Conservation (phyloP, 2,113 vertebrate species). For the Collichthys lucidus region DNA sequence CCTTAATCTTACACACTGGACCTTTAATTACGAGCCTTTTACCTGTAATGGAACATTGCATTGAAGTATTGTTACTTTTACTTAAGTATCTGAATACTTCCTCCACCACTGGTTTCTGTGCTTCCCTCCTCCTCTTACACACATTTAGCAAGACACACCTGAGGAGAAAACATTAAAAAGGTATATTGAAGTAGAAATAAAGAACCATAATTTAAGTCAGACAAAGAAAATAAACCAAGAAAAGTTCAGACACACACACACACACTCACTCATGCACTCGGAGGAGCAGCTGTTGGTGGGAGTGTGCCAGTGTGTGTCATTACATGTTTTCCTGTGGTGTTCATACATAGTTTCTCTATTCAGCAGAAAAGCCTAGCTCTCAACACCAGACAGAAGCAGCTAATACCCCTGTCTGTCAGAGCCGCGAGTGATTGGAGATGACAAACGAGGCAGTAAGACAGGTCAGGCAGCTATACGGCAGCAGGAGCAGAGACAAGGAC, state of each 20-base stretch:
- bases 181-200: background rate
- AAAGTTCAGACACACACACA: slow-evolving; percentile 8
- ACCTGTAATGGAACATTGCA: background rate
- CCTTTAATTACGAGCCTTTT: background rate
- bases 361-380: slow-evolving; percentile 77
- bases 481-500: slow-evolving; percentile 11
- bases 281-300: slow-evolving; percentile 72
- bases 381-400: slow-evolving; percentile 78
- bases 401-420: slow-evolving; percentile 84
- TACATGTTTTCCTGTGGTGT: slow-evolving; percentile 83
- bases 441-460: slow-evolving; percentile 85
- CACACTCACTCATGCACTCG: background rate
- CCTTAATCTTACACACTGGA: no score
- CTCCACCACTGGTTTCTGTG: background rate
- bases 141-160: background rate
- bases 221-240: background rate
- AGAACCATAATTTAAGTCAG: background rate
- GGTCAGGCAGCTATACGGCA: slow-evolving; percentile 75
- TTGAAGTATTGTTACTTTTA: background rate
- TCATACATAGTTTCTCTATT: slow-evolving; percentile 85
- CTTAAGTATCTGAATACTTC: background rate
- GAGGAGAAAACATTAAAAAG: background rate
- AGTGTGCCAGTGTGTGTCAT: slow-evolving; percentile 79
- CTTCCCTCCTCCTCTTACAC: background rate
- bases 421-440: slow-evolving; percentile 76